phyloP scores from a whole-genome alignment of 2,797 vertebrate genomes.

The Lacerta viridis region DNA sequence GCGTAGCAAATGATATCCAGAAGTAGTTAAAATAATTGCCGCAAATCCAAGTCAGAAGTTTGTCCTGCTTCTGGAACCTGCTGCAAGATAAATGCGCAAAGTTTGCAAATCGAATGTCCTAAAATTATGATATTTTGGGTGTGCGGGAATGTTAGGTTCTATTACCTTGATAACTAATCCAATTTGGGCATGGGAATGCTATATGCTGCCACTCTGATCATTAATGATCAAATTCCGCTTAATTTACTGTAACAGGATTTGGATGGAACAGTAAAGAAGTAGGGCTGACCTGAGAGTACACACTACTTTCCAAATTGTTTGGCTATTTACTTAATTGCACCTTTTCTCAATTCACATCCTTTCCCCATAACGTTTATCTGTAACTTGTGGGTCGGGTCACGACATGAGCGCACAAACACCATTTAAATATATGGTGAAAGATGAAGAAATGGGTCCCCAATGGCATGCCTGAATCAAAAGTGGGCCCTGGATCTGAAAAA shows the following conservation, averaged over 20 bases:
- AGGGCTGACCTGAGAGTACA: neutral
- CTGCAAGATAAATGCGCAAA: constrained; percentile 47
- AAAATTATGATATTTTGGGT: too few relatives aligned
- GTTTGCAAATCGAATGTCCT: neutral
- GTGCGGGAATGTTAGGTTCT: too few relatives aligned
- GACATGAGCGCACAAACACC: too few relatives aligned
- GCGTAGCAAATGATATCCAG: constrained; percentile 56
- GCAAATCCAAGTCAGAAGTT: constrained; percentile 47
- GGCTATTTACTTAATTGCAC: neutral
- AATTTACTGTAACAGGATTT: neutral
- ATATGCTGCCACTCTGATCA: neutral
- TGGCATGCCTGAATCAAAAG: too few relatives aligned
- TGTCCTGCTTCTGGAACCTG: constrained; percentile 49
- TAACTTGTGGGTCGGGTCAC: too few relatives aligned
- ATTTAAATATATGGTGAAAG: too few relatives aligned
- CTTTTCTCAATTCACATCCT: neutral
- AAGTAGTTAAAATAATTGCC: constrained; percentile 75
- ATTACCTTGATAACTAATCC: too few relatives aligned
- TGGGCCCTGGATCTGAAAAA: too few relatives aligned
- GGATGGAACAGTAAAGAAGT: neutral
- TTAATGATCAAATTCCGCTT: neutral
- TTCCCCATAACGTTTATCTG: neutral
- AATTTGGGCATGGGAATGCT: too few relatives aligned
- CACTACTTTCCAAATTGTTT: neutral
- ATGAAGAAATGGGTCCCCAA: too few relatives aligned